Base-by-base conservation (phyloP, 1,140 invertebrate species). In the Octopus bimaculoides region DNA sequence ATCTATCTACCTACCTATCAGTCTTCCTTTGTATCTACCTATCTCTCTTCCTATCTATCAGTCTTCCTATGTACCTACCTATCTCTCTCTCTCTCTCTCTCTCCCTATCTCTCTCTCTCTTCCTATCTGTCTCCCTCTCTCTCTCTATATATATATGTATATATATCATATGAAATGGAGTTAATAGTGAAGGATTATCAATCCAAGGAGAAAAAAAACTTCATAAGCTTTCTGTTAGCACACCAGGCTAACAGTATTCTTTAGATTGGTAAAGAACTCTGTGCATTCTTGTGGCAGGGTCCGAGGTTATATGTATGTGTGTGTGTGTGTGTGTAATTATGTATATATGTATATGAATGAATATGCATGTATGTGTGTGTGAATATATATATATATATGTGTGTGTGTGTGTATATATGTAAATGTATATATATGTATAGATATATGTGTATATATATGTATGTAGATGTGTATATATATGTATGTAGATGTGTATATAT, bases 61-160 rank as follows among this genome's bases (percentile, higher is more conserved):
- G 20, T 52, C 12, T 20, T 20, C 56, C 14, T 54, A 10, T 53
- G 7, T 77, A 53, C 9, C 74, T 75, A 9, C 26, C 9, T 75
- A n/a, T 9, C 74, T 75, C 74, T 75, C 74, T 66, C 61, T 66
- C 61, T n/a, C 61, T 66, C 61, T 66, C 9, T 66, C 61, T 66
- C n/a, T 66, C n/a, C 52, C 74, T 26, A 9, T 75, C 74, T 75
- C 9, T 75, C 74, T 75, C 74, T 75, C 74, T 26, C 53, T 80
- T 52, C 14, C 52, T 77, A 12, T 5, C n/a, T n/a, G n/a, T n/a
- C n/a, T n/a, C n/a, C n/a, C n/a, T n/a, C n/a, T n/a, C n/a, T n/a
- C n/a, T n/a, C n/a, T n/a, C n/a, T n/a, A n/a, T n/a, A n/a, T n/a
- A n/a, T n/a, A n/a, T n/a, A n/a, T n/a, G n/a, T n/a, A n/a, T n/a